A percentile compares a stretch with the other conserved stretches of the same genome.
Evolutionary conservation across 2,888 invertebrate genomes (phyloP).

Genomic region (Andricus quercusramuli): DNA sequence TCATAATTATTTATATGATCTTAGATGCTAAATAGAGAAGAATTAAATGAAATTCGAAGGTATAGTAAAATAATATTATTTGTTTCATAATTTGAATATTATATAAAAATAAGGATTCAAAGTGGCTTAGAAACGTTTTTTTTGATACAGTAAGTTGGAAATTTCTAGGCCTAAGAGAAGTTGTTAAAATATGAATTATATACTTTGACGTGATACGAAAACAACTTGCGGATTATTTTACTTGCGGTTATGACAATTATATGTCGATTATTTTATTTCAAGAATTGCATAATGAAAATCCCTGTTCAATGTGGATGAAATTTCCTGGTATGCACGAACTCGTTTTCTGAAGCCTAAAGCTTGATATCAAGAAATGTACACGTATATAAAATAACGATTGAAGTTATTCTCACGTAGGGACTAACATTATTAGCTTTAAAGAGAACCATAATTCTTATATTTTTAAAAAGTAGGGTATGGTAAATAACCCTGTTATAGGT

Average conservation of each 20-base stretch:
- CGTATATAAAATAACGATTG: background rate
- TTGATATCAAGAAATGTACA: constrained; percentile 26
- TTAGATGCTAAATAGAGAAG: too few relatives aligned
- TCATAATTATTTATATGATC: background rate
- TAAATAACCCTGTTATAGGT: background rate
- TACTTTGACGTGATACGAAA: constrained; percentile 14
- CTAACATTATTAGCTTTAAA: constrained; percentile 3
- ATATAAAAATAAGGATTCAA: background rate
- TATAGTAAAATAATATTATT: background rate
- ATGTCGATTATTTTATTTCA: constrained; percentile 25
- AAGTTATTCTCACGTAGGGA: constrained; percentile 9
- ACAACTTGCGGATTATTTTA: background rate
- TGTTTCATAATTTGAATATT: background rate
- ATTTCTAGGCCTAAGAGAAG: background rate
- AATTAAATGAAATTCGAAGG: too few relatives aligned
- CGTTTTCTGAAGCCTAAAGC: constrained; percentile 23
- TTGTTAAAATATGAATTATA: background rate
- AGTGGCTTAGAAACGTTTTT: background rate
- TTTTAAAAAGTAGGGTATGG: background rate
- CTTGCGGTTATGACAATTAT: constrained; percentile 17
- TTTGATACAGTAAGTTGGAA: background rate
- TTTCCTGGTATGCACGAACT: constrained; percentile 30
- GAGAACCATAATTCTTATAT: constrained; percentile 27
- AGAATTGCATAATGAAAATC: constrained; percentile 16
- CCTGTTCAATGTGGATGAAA: constrained; percentile 24